Evolutionary conservation across 2,888 invertebrate genomes (phyloP).

Genomic region (Geotrupes spiniger): DNA sequence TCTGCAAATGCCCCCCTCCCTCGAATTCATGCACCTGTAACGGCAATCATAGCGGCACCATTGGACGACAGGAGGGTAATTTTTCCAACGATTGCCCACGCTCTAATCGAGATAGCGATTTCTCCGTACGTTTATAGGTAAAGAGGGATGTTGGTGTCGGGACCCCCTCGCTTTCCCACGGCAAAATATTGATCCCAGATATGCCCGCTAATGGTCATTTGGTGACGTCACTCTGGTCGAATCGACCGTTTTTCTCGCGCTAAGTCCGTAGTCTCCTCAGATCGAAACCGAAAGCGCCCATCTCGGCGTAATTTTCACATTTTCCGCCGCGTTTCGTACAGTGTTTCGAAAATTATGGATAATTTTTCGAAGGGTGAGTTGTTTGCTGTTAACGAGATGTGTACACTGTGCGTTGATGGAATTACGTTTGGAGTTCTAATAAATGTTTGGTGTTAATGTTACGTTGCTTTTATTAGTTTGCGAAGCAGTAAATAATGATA

Average conservation of each 20-base stretch:
- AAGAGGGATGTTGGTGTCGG: neutral
- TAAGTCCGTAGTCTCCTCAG: slow-evolving; percentile 23
- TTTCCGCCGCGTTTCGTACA: too few species aligned
- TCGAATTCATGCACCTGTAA: too few species aligned
- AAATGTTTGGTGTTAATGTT: too few species aligned
- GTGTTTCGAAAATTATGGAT: too few species aligned
- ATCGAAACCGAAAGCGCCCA: slow-evolving; percentile 20
- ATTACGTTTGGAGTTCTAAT: too few species aligned
- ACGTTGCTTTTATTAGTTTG: too few species aligned
- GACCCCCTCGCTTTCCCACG: slow-evolving; percentile 19
- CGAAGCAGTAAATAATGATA: too few species aligned
- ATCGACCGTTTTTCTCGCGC: slow-evolving; percentile 36
- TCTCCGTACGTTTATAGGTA: slow-evolving; percentile 1
- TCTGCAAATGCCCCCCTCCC: neutral
- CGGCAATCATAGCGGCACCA: too few species aligned
- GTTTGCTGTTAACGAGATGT: neutral
- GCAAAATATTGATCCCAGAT: slow-evolving; percentile 48
- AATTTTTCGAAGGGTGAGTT: neutral
- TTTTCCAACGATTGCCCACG: neutral
- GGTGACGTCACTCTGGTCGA: slow-evolving; percentile 49
- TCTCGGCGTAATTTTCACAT: neutral
- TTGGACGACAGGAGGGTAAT: neutral
- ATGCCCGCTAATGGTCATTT: slow-evolving; percentile 41
- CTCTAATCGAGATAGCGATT: neutral
- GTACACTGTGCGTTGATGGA: too few species aligned